Base-by-base conservation (phyloP, 2,113 vertebrate species). In the Rhipidura dahli region DNA sequence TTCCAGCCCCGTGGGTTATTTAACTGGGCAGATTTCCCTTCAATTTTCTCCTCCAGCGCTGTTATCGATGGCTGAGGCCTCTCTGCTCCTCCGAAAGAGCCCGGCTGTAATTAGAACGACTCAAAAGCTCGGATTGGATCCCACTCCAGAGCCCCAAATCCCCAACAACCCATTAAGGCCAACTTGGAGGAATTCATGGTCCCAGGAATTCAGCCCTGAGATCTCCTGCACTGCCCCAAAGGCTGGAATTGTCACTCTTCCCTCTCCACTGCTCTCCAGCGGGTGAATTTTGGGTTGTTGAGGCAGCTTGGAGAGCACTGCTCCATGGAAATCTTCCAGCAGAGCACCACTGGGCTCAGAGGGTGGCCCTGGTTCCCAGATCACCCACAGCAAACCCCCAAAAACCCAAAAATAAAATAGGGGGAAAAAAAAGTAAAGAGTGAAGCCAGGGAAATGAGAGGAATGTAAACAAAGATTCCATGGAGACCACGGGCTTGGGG, bases 1-100 rank as follows among this genome's bases (percentile, higher is more conserved):
- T 97, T 64, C 92, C 90, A 88, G 93, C 93, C 93, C 93, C 45
- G 79, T 5, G 80, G 94, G 68, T 94, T 77, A 88, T 94, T 96
- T 97, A 96, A 97, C 94, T 96, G 96, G 95, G 92, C 88, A 97
- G 93, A 94, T 96, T 95, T 96, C 95, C 94, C 93, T 95, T 88
- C 96, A 96, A 96, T 96, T 97, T 96, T 97, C 95, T 91, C 90
- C 93, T 86, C 92, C 95, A 97, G 95, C 37, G 40, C 70, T 90
- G 87, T 95, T 97, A 96, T 93, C 87, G 96, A 95, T 93, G 94
- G 93, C 75, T 61, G 87, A 93, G 57, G 92, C 76, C 71, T 88
- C 81, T 70, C 90, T 47, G 65, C 77, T 94, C 78, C 92, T 90
- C 66, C 90, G n/a, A 27, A 95, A 91, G 68, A 92, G 92, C 71